Evolutionary conservation across 2,888 invertebrate species (phyloP).

Genomic region (Gnatocerus cornutus): DNA sequence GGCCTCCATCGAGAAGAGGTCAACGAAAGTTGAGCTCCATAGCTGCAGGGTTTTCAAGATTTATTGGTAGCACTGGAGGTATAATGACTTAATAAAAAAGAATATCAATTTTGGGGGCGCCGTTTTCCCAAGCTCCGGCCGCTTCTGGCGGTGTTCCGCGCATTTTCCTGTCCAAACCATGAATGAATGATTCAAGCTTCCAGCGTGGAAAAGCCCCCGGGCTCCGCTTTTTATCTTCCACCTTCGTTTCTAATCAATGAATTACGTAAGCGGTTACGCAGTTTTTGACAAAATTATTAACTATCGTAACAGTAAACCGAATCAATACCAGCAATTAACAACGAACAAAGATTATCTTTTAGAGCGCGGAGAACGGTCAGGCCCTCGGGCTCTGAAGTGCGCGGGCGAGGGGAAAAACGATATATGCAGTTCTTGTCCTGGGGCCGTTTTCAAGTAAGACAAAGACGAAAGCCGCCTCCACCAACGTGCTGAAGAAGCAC

Average conservation of each 20-base stretch:
- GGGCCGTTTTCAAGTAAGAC: slow-evolving; percentile 29
- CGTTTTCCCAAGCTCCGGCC: too few relatives aligned
- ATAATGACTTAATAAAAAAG: too few relatives aligned
- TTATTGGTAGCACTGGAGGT: too few relatives aligned
- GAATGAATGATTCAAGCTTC: neutral
- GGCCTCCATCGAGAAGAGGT: too few relatives aligned
- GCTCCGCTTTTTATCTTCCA: neutral
- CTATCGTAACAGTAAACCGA: slow-evolving; percentile 43
- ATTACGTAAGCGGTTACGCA: slow-evolving; percentile 28
- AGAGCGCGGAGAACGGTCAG: slow-evolving; percentile 41
- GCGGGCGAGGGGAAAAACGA: slow-evolving; percentile 31
- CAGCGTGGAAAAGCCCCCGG: neutral
- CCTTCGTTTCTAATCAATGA: slow-evolving; percentile 25
- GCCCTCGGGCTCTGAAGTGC: slow-evolving; percentile 34
- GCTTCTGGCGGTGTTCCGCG: too few relatives aligned
- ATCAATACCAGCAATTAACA: slow-evolving; percentile 45
- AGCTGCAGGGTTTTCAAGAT: too few relatives aligned
- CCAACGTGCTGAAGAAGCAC: slow-evolving; percentile 23
- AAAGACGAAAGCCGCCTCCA: slow-evolving; percentile 12
- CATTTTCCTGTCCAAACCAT: neutral
- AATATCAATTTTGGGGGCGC: too few relatives aligned
- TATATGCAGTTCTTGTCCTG: slow-evolving; percentile 42
- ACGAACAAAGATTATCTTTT: slow-evolving; percentile 44
- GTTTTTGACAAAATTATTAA: slow-evolving; percentile 30
- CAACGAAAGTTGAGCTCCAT: too few relatives aligned